Evolutionary conservation across 2,888 invertebrate species (phyloP).

Genomic region (Drymonia ruficornis): DNA sequence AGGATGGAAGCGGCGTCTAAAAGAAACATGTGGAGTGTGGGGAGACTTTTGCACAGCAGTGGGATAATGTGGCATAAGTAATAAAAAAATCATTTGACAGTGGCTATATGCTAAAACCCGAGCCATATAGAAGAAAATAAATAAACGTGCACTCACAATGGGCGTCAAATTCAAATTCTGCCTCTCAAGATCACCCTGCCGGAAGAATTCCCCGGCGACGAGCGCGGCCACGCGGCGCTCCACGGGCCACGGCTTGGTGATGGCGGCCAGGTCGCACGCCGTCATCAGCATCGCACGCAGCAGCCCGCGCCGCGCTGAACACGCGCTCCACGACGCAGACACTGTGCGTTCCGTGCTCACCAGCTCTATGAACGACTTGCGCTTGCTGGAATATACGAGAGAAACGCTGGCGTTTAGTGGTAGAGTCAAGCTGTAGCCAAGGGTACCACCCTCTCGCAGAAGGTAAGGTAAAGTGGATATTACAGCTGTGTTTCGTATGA

Average conservation of each 20-base stretch:
- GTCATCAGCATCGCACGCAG: slow-evolving; percentile 97
- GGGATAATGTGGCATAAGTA: too few species aligned
- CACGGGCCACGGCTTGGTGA: slow-evolving; percentile 97
- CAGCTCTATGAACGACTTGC: slow-evolving; percentile 92
- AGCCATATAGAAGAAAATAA: too few species aligned
- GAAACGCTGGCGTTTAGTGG: too few species aligned
- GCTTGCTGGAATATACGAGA: slow-evolving; percentile 86
- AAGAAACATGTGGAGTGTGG: too few species aligned
- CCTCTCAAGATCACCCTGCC: slow-evolving; percentile 96
- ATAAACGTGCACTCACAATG: slow-evolving; percentile 88
- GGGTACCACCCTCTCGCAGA: too few species aligned
- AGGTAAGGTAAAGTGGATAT: too few species aligned
- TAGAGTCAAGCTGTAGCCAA: too few species aligned
- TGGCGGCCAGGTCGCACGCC: slow-evolving; percentile 96
- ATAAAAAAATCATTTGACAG: too few species aligned
- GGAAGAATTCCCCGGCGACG: slow-evolving; percentile 96
- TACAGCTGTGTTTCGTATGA: too few species aligned
- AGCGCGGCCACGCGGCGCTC: slow-evolving; percentile 96
- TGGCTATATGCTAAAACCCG: too few species aligned
- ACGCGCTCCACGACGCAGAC: slow-evolving; percentile 86
- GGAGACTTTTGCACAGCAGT: too few species aligned
- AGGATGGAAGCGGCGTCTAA: too few species aligned
- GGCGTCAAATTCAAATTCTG: slow-evolving; percentile 95
- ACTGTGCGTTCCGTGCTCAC: slow-evolving; percentile 77
- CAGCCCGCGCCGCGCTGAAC: slow-evolving; percentile 91